Percentiles rank a stretch among this genome's conserved stretches.
These are phyloP conservation scores for Ibidorhyncha struthersii DNA, from an alignment of 2,113 vertebrate species.

Conservation along the genomic window DNA sequence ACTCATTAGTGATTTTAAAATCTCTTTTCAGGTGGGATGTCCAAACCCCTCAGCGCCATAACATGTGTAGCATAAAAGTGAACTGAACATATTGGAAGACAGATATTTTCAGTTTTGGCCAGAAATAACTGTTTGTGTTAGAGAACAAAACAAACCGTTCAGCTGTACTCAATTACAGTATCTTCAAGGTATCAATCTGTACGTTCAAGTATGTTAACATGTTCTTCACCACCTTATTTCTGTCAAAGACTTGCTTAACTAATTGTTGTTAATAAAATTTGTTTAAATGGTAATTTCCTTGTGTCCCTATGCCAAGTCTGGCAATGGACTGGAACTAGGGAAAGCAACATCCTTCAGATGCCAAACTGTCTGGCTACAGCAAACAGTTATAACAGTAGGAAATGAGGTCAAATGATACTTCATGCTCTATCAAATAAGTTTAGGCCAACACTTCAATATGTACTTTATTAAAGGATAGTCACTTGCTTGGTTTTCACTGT, in stretches of 20 bases:
- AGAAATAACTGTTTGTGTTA: neutral
- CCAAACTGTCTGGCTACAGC: neutral
- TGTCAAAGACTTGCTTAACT: neutral
- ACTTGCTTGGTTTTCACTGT: neutral
- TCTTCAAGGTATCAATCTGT: neutral
- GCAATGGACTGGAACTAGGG: neutral
- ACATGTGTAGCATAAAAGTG: neutral
- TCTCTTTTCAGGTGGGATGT: neutral
- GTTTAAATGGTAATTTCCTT: constrained; percentile 13
- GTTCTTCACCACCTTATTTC: neutral
- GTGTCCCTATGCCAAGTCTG: neutral
- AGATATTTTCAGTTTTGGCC: neutral
- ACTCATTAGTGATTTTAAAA: neutral
- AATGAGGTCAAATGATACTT: neutral
- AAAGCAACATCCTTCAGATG: neutral
- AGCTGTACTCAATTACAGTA: neutral
- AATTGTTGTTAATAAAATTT: constrained; percentile 9
- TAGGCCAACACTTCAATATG: neutral
- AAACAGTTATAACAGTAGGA: neutral
- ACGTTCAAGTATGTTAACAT: neutral
- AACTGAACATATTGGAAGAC: neutral
- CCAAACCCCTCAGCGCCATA: neutral
- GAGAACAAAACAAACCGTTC: neutral
- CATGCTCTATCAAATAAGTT: neutral
- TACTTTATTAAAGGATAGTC: neutral